Evolutionary conservation across 2,888 invertebrate genomes (phyloP), one percentile per base, ranked within the genome.

Genomic region (Galerucella nymphaeae): DNA sequence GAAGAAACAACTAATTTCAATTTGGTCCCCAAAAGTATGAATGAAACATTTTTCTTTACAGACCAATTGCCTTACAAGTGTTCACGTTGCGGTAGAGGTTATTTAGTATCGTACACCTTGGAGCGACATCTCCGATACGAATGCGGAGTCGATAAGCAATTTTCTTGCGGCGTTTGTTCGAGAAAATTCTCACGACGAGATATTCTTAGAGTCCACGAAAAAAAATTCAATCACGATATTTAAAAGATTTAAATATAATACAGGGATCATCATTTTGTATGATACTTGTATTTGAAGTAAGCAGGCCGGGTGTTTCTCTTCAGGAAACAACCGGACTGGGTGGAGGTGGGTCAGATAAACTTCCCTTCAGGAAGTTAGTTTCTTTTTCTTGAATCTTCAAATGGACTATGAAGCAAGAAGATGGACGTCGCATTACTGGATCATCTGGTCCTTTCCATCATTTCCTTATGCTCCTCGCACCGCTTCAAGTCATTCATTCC

Each of bases 61-160:
- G 85, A 81, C 76, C 77, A 78, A 69, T 77, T 79, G 58, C 84
- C 84, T 66, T 83, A 78, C 82, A 80, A 85, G 84, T 91, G 91
- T 82, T 88, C 88, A 13, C 87, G 88, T 23, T 91, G 91, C 82
- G 88, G 89, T 72, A 89, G 90, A 79, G 86, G 85, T 71, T 91
- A 91, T 81, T 88, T 89, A 45, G 89, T 90, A 83, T 87, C 83
- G 71, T 83, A 85, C 71, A 84, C 85, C 2, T 79, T 85, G 62
- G 78, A 81, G 57, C 76, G 84, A 63, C 85, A 84, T 78, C 75
- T 82, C 41, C 80, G 77, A 65, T 85, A 80, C 67, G 84, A 84
- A 75, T 85, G 85, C 75, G 84, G 83, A 18, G 81, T 82, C n/a
- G 82, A 79, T 71, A 87, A 87, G 8, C 86, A 88, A 77, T 89